These are phyloP conservation scores for Drosophila punjabiensis DNA, from an alignment of 1,140 invertebrate species.

Conservation along the genomic window DNA sequence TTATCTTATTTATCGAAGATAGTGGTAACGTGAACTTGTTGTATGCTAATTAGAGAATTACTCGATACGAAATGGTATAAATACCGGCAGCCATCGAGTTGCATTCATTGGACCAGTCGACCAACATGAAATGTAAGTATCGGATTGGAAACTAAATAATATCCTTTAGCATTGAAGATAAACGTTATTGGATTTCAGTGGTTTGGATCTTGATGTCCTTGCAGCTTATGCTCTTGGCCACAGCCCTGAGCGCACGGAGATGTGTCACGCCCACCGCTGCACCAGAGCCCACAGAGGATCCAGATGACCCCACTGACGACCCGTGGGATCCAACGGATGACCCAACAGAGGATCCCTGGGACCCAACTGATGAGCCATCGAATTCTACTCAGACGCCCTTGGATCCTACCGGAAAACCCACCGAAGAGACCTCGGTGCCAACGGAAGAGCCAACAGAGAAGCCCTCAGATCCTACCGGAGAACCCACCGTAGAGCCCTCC, in stretches of 20 bases:
- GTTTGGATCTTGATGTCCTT: conserved; percentile 54
- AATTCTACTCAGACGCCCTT: conserved; percentile 5
- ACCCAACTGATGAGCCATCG: conserved; percentile 1
- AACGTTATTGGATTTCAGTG: conserved; percentile 40
- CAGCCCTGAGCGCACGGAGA: conserved; percentile 40
- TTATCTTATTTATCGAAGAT: conserved; percentile 25
- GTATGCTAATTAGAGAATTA: conserved; percentile 63
- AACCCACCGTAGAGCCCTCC: background rate
- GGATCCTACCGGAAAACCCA: background rate
- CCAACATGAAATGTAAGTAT: conserved; percentile 65
- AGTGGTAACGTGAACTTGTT: conserved; percentile 46
- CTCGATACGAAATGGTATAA: conserved; percentile 51
- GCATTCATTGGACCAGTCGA: conserved; percentile 15
- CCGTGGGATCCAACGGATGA: conserved; percentile 16
- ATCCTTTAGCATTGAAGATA: conserved; percentile 30
- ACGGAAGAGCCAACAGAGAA: conserved; percentile 11
- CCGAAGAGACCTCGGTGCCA: conserved; percentile 12
- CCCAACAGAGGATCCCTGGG: conserved; percentile 9
- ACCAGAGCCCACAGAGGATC: conserved; percentile 23
- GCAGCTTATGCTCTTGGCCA: conserved; percentile 56
- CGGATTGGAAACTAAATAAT: conserved; percentile 6
- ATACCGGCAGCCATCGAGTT: conserved; percentile 2
- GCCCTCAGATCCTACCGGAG: background rate
- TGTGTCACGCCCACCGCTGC: conserved; percentile 36
- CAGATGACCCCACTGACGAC: conserved; percentile 33